phyloP scores from a whole-genome alignment of 2,888 invertebrate species.

The Tetheella fluctuosa region DNA sequence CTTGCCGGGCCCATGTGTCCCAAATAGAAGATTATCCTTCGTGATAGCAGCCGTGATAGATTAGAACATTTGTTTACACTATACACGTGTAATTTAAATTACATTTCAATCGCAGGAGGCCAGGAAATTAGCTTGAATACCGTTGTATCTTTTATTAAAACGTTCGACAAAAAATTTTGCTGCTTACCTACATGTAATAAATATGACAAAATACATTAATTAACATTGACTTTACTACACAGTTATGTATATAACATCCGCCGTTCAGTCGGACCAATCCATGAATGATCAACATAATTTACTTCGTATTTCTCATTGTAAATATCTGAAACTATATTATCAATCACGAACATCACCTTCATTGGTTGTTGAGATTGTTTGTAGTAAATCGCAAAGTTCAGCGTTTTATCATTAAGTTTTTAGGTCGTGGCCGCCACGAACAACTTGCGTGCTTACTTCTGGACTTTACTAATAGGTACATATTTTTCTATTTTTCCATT shows the following conservation, averaged over 20 bases:
- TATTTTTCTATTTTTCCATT: constrained; percentile 38
- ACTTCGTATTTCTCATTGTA: too few relatives aligned
- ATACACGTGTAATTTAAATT: neutral
- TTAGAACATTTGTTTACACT: neutral
- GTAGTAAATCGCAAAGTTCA: constrained; percentile 49
- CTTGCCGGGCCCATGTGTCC: constrained; percentile 42
- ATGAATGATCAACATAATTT: too few relatives aligned
- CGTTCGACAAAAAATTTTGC: too few relatives aligned
- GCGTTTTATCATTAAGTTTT: constrained; percentile 56
- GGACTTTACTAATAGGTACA: constrained; percentile 38
- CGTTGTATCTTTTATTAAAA: too few relatives aligned
- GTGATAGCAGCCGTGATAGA: constrained; percentile 25
- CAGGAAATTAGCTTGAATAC: neutral
- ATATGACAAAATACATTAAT: too few relatives aligned
- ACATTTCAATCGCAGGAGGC: neutral
- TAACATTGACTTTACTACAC: too few relatives aligned
- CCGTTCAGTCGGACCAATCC: too few relatives aligned
- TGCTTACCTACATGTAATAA: too few relatives aligned
- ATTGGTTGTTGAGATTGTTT: constrained; percentile 29
- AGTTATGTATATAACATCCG: too few relatives aligned
- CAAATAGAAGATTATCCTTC: constrained; percentile 35
- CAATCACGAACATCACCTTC: constrained; percentile 26
- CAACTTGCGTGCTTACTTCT: constrained; percentile 44
- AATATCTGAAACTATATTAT: too few relatives aligned
- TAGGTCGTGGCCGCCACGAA: constrained; percentile 57